Base-by-base conservation (phyloP, 2,113 vertebrate species). In the Crotalus horridus region DNA sequence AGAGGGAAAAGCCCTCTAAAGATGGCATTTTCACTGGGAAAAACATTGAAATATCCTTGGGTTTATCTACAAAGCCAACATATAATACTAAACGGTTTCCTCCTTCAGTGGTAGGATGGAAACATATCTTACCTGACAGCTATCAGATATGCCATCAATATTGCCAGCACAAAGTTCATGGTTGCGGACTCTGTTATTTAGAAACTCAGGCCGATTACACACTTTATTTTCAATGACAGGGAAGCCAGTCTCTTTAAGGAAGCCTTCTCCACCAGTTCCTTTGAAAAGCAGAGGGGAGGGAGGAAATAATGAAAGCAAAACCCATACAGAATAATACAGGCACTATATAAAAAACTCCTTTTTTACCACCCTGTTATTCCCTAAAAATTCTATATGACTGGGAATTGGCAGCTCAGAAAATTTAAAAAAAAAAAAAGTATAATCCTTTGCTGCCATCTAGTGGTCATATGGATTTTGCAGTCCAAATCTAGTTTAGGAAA, bases 151-250 rank as follows among this genome's bases (percentile, higher is more conserved):
- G 74, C 99, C 99, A 0, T 97, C 96, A 93, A 99, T 97, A 94
- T 98, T 98, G 13, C 99, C 99, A 0, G 99, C 99, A 90, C 99
- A 99, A 91, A 99, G 98, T 95, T 99, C 98, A 0, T 97, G 96
- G 0, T 96, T 93, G 89, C 23, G 97, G 46, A 99, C 99, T 94
- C 95, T 96, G 8, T 98, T 98, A 0, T 97, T 97, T 88, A 99
- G 97, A 95, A 98, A 98, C 29, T 98, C 98, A 0, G 96, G 96
- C 6, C 98, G 98, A 64, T 99, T 99, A 61, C 99, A 99, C 92
- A 99, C 94, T 95, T 99, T 99, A 91, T 99, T 99, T 92, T 99
- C 99, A 0, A 99, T 99, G 85, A 99, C 99, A 0, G 99, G 99
- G 95, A 99, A 98, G 9, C 98, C 98, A 0, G 99, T 97, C 96